Conservation (phyloP, 35 echinoderm and acorn worm species). For the Holothuria glaberrima region DNA sequence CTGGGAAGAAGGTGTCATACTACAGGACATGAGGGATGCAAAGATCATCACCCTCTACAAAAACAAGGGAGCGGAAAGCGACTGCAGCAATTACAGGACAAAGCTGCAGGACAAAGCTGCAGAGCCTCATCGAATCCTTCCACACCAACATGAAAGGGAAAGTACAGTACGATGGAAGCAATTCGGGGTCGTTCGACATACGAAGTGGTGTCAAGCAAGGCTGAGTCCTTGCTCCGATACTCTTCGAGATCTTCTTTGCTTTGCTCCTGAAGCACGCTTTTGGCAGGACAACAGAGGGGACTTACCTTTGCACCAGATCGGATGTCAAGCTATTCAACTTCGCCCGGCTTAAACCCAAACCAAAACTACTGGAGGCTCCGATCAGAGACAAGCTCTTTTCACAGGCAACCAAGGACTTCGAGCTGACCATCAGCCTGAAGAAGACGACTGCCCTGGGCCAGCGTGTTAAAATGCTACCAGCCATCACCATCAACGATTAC, state of each 20-base stretch:
- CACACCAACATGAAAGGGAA: slow-evolving; percentile 49
- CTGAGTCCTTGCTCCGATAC: background rate
- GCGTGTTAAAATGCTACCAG: too few relatives aligned
- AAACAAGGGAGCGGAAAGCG: slow-evolving; percentile 66
- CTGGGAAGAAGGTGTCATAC: background rate
- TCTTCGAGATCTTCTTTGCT: slow-evolving; percentile 67
- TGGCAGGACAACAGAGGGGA: slow-evolving; percentile 1
- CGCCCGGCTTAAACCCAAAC: too few relatives aligned
- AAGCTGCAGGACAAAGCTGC: slow-evolving; percentile 54
- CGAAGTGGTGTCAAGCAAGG: slow-evolving; percentile 63
- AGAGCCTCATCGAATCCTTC: slow-evolving; percentile 63
- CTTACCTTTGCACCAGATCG: slow-evolving; percentile 33
- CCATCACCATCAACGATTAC: too few relatives aligned
- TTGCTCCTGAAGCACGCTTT: slow-evolving; percentile 59
- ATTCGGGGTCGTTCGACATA: slow-evolving; percentile 46
- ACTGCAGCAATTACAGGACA: slow-evolving; percentile 70
- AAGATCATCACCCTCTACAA: slow-evolving; percentile 71
- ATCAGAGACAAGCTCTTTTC: too few relatives aligned
- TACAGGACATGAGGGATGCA: slow-evolving; percentile 57
- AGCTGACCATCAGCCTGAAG: too few relatives aligned
- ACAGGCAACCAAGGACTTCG: too few relatives aligned
- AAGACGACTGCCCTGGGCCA: too few relatives aligned
- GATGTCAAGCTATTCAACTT: slow-evolving; percentile 42
- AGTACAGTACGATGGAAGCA: slow-evolving; percentile 38
- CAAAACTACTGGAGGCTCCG: too few relatives aligned